Evolutionary conservation across 2,797 vertebrate species (phyloP).

Genomic region (Glossophaga mutica): DNA sequence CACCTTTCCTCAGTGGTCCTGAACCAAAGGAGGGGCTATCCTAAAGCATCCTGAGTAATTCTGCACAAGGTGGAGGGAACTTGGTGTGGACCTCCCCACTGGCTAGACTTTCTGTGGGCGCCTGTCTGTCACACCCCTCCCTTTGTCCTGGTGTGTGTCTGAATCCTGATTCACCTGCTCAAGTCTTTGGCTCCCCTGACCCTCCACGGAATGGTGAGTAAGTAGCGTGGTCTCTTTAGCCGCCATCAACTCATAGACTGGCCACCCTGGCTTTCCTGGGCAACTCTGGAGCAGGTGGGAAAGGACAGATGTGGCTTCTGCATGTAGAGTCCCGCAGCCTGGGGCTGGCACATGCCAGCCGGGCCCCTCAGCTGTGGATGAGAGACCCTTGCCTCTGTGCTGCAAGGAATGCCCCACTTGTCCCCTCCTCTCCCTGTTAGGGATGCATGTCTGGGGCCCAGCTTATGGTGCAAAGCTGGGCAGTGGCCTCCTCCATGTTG

Average conservation of each 20-base stretch:
- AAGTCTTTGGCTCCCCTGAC: background rate
- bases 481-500: background rate
- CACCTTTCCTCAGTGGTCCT: background rate
- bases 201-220: background rate
- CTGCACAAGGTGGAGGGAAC: background rate
- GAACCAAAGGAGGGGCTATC: background rate
- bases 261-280: background rate
- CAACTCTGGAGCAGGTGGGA: background rate
- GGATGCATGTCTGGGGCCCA: fast-evolving
- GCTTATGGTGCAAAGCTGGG: fast-evolving
- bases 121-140: background rate
- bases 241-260: background rate
- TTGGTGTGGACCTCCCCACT: background rate
- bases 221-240: background rate
- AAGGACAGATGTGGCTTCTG: background rate
- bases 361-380: background rate
- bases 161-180: background rate
- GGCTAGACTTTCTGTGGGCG: background rate
- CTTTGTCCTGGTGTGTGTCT: background rate
- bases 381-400: background rate
- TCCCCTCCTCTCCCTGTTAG: background rate
- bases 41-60: background rate
- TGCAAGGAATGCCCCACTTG: background rate
- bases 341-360: background rate
- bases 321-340: background rate